Percentiles rank a stretch among this genome's conserved stretches.
Evolutionary conservation across 2,797 vertebrate species (phyloP).

Genomic region (Tadarida brasiliensis): DNA sequence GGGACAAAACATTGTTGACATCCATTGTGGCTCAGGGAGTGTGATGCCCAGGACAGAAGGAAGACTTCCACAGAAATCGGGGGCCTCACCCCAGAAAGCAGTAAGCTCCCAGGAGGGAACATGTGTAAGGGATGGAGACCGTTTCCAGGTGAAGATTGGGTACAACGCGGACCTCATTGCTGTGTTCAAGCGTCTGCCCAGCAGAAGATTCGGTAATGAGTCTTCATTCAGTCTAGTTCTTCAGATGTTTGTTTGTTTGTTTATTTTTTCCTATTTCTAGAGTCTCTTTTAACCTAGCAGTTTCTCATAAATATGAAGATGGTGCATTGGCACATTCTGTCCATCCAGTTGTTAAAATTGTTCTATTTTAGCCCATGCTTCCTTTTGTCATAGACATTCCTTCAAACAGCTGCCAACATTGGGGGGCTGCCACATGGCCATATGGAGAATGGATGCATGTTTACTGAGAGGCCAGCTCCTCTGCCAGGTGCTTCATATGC

Average conservation of each 20-base stretch:
- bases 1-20: background rate
- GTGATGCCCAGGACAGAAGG: background rate
- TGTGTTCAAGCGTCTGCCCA: slow-evolving; percentile 94
- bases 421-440: background rate
- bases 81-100: slow-evolving; percentile 84
- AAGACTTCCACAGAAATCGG: background rate
- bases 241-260: background rate
- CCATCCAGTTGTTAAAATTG: slow-evolving; percentile 34
- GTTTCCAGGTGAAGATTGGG: slow-evolving; percentile 94
- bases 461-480: background rate
- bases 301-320: slow-evolving; percentile 70
- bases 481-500: background rate
- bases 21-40: background rate
- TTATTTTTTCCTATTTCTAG: slow-evolving; percentile 28
- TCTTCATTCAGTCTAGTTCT: slow-evolving; percentile 19
- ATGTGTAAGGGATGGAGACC: slow-evolving; percentile 90
- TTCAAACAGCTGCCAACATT: slow-evolving; percentile 30
- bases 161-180: slow-evolving; percentile 93
- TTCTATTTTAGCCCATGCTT: slow-evolving; percentile 58
- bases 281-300: slow-evolving; percentile 47
- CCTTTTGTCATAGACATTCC: slow-evolving; percentile 6
- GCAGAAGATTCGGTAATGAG: slow-evolving; percentile 94
- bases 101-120: slow-evolving; percentile 87
- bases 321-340: slow-evolving; percentile 59
- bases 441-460: background rate